Base-by-base conservation (phyloP, 2,888 invertebrate genomes). In the Euproctis similis region DNA sequence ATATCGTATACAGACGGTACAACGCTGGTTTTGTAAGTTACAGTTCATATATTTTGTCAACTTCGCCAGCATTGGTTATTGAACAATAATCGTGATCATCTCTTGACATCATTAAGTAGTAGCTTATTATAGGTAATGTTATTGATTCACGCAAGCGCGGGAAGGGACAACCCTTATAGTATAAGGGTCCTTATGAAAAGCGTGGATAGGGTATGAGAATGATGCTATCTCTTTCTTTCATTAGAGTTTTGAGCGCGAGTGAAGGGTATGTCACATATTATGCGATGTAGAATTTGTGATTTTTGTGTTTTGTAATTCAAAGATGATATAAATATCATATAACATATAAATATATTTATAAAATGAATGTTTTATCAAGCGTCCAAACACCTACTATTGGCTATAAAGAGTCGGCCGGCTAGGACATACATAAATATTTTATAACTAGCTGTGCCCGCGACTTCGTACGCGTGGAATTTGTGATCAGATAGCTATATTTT, bases 131-230 rank as follows among this genome's bases (percentile, higher is more conserved):
- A 25, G 49, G 58, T 46, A 24, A 42, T 25, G 46, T 59, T 81
- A 82, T 82, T 67, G 82, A 82, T 82, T 74, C 58, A 62, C 82
- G 82, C 76, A 76, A 50, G 82, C 82, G 82, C 73, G 59, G 45
- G 52, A 55, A 53, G 46, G 36, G 44, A 58, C 63, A 53, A 55
- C 67, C 66, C 66, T 57, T 39, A 20, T 37, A 40, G 46, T n/a
- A n/a, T 42, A 56, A 46, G 68, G 71, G 63, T 49, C 50, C 42
- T 25, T 41, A 33, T 51, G 44, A 42, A 39, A 35, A 37, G 34
- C 18, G 47, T 37, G 33, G 45, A 47, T 40, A 31, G 30, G 44
- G 38, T 37, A 19, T 25, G 11, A 30, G 8, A 27, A 41, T 39
- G 34, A 31, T 34, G 36, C 24, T 42, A 20, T 64, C 63, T 43